phyloP scores from a whole-genome alignment of 2,888 invertebrate species.

The Syritta pipiens region DNA sequence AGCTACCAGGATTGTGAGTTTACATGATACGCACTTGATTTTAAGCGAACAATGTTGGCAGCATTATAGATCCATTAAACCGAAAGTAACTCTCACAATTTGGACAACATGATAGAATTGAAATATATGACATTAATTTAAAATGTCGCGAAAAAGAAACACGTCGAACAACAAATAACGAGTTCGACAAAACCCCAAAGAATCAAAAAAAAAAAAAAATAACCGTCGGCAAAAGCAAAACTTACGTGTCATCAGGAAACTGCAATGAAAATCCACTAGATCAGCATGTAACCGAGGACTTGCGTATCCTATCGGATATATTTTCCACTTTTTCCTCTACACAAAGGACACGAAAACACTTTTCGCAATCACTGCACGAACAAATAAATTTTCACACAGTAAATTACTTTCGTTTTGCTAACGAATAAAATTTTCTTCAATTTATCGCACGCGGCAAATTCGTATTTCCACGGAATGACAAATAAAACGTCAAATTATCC shows the following conservation, averaged over 20 bases:
- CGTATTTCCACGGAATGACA: constrained; percentile 44
- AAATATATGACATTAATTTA: too few species aligned
- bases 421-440: constrained; percentile 14
- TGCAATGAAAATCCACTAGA: constrained; percentile 27
- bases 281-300: too few species aligned
- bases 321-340: constrained; percentile 6
- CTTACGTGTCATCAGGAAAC: constrained; percentile 31
- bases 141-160: too few species aligned
- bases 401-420: constrained; percentile 8
- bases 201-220: too few species aligned
- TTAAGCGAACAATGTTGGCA: too few species aligned
- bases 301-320: too few species aligned
- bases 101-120: too few species aligned
- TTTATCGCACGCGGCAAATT: constrained; percentile 53
- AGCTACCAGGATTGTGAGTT: too few species aligned
- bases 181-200: neutral
- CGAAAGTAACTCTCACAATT: too few species aligned
- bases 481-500: constrained; percentile 58
- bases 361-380: neutral
- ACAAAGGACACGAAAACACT: neutral
- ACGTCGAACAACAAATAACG: too few species aligned
- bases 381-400: neutral
- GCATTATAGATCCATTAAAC: too few species aligned
- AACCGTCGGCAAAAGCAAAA: constrained; percentile 28
- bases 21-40: too few species aligned